phyloP scores from a whole-genome alignment of 2,797 vertebrate genomes.

The Acanthurus leucopareius region DNA sequence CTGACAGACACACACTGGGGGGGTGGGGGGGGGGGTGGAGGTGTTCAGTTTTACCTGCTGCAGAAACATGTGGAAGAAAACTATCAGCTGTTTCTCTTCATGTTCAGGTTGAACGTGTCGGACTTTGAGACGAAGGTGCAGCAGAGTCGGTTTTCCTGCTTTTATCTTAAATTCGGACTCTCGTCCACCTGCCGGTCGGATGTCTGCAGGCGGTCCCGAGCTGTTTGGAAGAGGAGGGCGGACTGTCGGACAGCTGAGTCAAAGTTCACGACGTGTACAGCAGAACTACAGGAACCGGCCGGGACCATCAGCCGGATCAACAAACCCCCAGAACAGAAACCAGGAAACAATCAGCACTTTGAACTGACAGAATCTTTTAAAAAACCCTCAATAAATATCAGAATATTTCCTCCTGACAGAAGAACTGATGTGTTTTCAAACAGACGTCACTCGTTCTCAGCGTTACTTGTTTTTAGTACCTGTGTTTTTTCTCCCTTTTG shows the following conservation, averaged over 20 bases:
- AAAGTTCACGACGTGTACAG: not conserved
- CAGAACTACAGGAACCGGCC: conserved; percentile 8
- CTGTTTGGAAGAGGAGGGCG: not conserved
- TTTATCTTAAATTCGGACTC: not conserved
- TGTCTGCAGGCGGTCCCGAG: not conserved
- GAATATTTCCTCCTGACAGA: conserved; percentile 16
- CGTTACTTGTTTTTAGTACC: not conserved
- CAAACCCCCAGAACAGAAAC: not conserved
- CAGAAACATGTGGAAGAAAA: not conserved
- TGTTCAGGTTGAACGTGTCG: not conserved
- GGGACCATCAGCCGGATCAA: not conserved
- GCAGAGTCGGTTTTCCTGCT: not conserved
- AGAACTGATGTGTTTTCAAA: not conserved
- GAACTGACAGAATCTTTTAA: not conserved
- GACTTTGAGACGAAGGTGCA: not conserved
- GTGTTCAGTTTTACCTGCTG: not conserved
- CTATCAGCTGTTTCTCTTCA: not conserved
- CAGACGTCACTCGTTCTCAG: too few relatives aligned
- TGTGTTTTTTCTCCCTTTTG: not conserved
- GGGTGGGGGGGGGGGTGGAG: not conserved
- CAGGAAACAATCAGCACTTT: not conserved
- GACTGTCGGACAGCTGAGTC: not conserved
- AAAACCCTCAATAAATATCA: conserved; percentile 40
- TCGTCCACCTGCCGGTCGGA: not conserved
- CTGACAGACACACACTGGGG: conserved; percentile 27